phyloP scores from a whole-genome alignment of 2,113 vertebrate species.

The Coracopsis vasa region DNA sequence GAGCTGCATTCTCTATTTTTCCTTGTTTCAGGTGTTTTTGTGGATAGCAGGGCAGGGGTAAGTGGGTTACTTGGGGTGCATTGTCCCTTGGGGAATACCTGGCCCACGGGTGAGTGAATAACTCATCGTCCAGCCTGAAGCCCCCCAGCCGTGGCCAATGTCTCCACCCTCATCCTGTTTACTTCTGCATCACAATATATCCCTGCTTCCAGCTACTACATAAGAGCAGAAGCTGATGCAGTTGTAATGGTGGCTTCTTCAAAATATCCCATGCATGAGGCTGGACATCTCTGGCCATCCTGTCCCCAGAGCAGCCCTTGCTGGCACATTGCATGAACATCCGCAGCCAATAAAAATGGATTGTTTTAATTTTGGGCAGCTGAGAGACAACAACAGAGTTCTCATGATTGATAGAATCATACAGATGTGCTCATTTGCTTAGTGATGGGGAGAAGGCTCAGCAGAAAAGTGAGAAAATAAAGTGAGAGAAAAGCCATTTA shows the following conservation, averaged over 20 bases:
- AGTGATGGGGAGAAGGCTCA: accelerated
- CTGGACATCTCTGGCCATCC: accelerated
- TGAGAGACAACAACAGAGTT: accelerated
- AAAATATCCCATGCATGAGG: accelerated
- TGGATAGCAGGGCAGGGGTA: neutral
- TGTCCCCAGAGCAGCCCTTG: neutral
- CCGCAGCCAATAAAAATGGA: neutral
- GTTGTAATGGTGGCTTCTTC: neutral
- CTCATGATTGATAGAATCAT: accelerated
- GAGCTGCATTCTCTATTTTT: accelerated
- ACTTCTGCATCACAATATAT: neutral
- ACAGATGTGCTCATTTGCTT: accelerated
- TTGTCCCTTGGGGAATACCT: neutral
- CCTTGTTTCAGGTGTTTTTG: accelerated
- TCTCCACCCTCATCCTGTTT: neutral
- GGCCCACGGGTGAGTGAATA: accelerated
- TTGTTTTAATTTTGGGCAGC: neutral
- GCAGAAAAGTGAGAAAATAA: neutral
- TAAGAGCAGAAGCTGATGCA: neutral
- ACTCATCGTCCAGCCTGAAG: neutral
- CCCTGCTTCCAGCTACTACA: neutral
- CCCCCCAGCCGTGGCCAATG: accelerated
- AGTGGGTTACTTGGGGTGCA: accelerated
- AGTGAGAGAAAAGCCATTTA: neutral
- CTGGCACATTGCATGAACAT: accelerated